Base-by-base conservation (phyloP, 1,140 invertebrate species). In the Pantala flavescens region DNA sequence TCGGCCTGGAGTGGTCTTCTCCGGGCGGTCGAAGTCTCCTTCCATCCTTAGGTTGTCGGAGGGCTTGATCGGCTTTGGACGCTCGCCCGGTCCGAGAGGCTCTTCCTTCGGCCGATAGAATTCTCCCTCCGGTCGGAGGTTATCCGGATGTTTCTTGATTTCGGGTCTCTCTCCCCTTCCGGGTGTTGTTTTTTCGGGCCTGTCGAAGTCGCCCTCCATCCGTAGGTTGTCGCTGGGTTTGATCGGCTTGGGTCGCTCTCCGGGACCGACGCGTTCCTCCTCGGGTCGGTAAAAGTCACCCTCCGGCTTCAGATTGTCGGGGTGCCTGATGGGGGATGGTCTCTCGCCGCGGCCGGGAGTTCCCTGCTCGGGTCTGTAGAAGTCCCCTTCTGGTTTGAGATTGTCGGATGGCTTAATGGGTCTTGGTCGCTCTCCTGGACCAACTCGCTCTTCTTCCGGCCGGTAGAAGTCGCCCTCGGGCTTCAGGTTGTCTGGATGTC, bases 361-460 rank as follows among this genome's bases (percentile, higher is more conserved):
- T 28, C 78, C 73, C 9, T 74, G 77, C 19, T 78, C 74, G 23
- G 82, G 81, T 55, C 81, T 79, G 74, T 88, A 85, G 78, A 91
- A 90, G 12, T 89, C 85, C 19, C 89, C 89, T 79, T 89, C 84
- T 43, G 84, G 82, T 78, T 81, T 84, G 0, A 91, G 79, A 80
- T 91, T 90, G 77, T 91, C 89, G 16, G 79, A 77, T 2, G 84
- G 87, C 77, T 84, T 87, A 5, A 85, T 83, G 42, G 87, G 85
- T 75, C 83, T 83, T 74, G 85, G 83, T 78, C 86, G 82, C 75
- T 88, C 87, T 24, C 85, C 84, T 74, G 80, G 81, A 74, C 74
- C 78, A 75, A 23, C 21, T 28, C 71, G 16, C 1, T 74, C 55
- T 23, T 74, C 28, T 72, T 73, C 43, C 23, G 79, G 79, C 75